A percentile compares a stretch with the other conserved stretches of the same genome.
These are phyloP conservation scores for Promerops cafer DNA, from an alignment of 2,113 vertebrate species.

Conservation along the genomic window DNA sequence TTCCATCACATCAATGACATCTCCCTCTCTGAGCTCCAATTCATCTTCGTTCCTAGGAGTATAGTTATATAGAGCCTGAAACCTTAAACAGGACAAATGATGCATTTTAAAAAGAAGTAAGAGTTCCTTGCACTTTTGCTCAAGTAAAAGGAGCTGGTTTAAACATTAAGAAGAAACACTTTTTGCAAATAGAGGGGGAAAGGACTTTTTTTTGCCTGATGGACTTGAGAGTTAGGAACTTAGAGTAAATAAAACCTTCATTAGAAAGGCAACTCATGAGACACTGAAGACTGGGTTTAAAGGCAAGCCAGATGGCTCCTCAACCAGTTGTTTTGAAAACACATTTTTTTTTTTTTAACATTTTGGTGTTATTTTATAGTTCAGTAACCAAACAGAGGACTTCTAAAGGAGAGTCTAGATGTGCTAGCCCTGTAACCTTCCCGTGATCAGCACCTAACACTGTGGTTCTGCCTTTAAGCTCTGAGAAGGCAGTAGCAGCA, in stretches of 20 bases:
- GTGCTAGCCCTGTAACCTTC: not conserved
- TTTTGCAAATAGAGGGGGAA: not conserved
- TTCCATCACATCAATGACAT: conserved; percentile 95
- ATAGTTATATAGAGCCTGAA: conserved; percentile 97
- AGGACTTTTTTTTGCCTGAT: not conserved
- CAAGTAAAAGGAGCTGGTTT: not conserved
- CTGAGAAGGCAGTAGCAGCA: not conserved
- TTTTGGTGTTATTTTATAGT: not conserved
- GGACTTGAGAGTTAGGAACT: not conserved
- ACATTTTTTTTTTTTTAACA: not conserved
- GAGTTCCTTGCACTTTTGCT: not conserved
- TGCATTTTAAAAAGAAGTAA: conserved; percentile 47
- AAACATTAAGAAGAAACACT: not conserved
- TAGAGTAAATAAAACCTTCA: not conserved
- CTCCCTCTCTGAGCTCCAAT: conserved; percentile 94
- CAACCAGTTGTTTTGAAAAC: not conserved
- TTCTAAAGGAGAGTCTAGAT: not conserved
- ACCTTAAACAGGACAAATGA: conserved; percentile 80
- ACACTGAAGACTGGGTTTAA: not conserved
- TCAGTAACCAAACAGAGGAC: not conserved
- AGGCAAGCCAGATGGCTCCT: not conserved
- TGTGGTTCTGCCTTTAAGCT: not conserved
- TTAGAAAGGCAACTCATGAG: not conserved
- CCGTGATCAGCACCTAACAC: not conserved
- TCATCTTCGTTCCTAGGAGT: conserved; percentile 94